These are phyloP conservation scores for Physella acuta DNA, from an alignment of 1,140 invertebrate genomes.

Conservation along the genomic window DNA sequence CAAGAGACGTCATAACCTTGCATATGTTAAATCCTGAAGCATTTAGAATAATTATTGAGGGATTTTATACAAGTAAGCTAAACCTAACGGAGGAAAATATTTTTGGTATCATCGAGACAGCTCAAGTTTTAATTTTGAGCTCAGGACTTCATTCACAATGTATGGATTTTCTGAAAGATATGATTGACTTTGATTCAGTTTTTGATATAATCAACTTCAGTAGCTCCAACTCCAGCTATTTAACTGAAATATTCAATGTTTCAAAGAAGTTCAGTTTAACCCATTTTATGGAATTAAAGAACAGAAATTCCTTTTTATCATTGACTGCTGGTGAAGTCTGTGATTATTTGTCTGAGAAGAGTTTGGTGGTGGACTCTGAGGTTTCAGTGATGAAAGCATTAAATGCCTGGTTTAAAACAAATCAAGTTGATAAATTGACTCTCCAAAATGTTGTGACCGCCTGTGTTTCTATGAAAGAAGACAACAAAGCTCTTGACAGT, in stretches of 20 bases:
- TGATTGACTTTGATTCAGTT: neutral
- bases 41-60: slow-evolving; percentile 13
- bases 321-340: neutral
- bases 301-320: neutral
- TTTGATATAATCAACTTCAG: slow-evolving; percentile 15
- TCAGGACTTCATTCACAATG: neutral
- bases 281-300: slow-evolving; percentile 1
- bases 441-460: neutral
- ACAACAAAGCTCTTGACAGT: neutral
- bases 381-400: neutral
- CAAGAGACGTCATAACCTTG: slow-evolving; percentile 1
- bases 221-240: neutral
- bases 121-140: slow-evolving; percentile 1
- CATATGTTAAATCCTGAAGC: neutral
- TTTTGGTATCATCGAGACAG: neutral
- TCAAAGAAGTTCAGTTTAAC: neutral
- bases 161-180: slow-evolving; percentile 4
- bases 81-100: slow-evolving; percentile 1
- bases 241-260: slow-evolving; percentile 11
- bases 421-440: neutral
- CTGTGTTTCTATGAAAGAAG: neutral
- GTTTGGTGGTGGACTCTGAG: slow-evolving; percentile 17
- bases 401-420: neutral
- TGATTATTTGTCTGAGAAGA: slow-evolving; percentile 17
- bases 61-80: slow-evolving; percentile 9